These are phyloP conservation scores for Chironomus striatipennis DNA, from an alignment of 1,140 invertebrate species.

Conservation along the genomic window DNA sequence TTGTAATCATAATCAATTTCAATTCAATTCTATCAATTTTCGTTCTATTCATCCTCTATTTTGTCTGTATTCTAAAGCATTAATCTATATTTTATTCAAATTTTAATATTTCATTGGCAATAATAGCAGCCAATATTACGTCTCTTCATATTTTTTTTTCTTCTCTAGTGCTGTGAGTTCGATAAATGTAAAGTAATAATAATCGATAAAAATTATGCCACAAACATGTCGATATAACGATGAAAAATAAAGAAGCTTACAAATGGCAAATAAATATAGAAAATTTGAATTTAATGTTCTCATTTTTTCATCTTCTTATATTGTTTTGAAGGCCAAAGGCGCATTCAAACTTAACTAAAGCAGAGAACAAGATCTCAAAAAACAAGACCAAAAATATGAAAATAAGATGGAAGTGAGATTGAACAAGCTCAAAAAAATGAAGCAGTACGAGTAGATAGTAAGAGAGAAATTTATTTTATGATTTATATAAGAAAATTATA, in stretches of 20 bases:
- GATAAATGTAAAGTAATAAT: neutral
- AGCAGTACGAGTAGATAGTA: neutral
- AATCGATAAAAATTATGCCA: constrained; percentile 13
- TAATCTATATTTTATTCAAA: constrained; percentile 15
- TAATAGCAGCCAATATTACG: too few relatives aligned
- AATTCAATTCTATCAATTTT: neutral
- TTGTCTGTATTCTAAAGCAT: neutral
- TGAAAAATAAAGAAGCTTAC: neutral
- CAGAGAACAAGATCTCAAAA: neutral
- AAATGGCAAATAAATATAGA: constrained; percentile 3
- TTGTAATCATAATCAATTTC: constrained; percentile 14
- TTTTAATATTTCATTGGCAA: neutral
- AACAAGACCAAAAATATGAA: neutral
- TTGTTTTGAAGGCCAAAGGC: neutral
- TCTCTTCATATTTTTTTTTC: too few relatives aligned
- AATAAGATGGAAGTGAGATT: neutral
- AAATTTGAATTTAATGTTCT: neutral
- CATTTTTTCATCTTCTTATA: too few relatives aligned
- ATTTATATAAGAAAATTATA: constrained; percentile 24
- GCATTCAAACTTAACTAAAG: neutral
- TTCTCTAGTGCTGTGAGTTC: neutral
- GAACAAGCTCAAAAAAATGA: neutral
- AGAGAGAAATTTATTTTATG: constrained; percentile 17
- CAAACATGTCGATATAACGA: neutral
- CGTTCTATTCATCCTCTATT: neutral